Evolutionary conservation across 1,140 invertebrate genomes (phyloP), one percentile per base, ranked within the genome.

Genomic region (Nephila pilipes): DNA sequence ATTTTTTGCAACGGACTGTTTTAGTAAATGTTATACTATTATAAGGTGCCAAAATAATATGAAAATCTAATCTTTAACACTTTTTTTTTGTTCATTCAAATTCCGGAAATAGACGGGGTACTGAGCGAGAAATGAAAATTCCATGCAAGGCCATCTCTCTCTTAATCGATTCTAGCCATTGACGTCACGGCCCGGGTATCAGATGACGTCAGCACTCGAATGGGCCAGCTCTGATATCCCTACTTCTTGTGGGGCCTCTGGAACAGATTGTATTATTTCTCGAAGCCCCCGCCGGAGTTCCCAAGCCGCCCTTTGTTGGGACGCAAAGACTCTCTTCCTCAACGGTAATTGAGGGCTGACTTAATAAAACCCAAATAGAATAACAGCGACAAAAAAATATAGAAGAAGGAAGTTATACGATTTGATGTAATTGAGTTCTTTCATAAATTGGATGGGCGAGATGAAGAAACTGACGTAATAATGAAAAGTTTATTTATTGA

Each of bases 151-250:
- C 65, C 29, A 29, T 25, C n/a, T 14, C 38, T 18, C 18, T 14
- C 38, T 32, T 38, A 36, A 91, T 91, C 90, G 90, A 91, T 91
- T 32, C 80, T 14, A 63, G 57, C 80, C 90, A 91, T 91, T 91
- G 90, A 91, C 90, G 90, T 91, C 90, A 91, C 80, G 85, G 6
- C 80, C 90, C 80, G 90, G 90, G 90, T 63, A 83, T 83, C 58
- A 8, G 18, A 65, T 91, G 90, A 91, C 90, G 90, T 91, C 90
- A 91, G 18, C 32, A 16, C 75, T 63, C 32, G 36, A 85, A 65
- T 29, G 87, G 65, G 54, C 88, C 65, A 75, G 65, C 55, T 81
- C 46, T 46, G 46, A 46, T 46, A 46, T 46, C 29, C 36, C n/a
- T 58, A 46, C 36, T 25, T 38, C 75, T 54, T 85, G 55, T 57